Evolutionary conservation across 2,113 vertebrate genomes (phyloP).

Genomic region (Neodon shergylaensis): DNA sequence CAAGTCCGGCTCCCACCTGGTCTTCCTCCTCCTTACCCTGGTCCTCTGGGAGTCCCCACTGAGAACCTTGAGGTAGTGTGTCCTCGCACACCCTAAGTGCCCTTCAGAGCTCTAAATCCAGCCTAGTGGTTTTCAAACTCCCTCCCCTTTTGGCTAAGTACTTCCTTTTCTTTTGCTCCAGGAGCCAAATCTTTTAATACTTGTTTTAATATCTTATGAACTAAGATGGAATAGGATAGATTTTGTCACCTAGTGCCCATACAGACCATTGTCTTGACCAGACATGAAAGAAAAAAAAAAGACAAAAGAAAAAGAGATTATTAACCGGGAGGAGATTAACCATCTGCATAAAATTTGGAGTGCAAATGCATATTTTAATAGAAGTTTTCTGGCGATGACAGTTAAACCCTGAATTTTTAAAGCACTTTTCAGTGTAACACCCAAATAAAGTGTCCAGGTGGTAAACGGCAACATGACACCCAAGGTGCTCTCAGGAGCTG

Average conservation of each 20-base stretch:
- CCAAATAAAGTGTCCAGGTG: constrained; percentile 12
- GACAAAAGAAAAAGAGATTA: background rate
- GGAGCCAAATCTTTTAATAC: background rate
- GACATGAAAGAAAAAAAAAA: background rate
- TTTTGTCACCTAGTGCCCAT: background rate
- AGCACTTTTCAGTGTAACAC: constrained; percentile 34
- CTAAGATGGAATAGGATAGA: constrained; percentile 6
- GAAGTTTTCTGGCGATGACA: constrained; percentile 46
- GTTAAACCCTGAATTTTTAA: constrained; percentile 60
- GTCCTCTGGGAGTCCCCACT: background rate
- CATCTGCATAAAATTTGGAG: background rate
- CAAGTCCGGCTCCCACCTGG: too few species aligned
- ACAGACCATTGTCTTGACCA: background rate
- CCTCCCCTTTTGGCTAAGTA: background rate
- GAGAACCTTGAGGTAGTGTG: background rate
- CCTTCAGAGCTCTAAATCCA: background rate
- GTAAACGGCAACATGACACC: background rate
- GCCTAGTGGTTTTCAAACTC: background rate
- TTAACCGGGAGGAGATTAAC: background rate
- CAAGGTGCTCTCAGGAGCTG: background rate
- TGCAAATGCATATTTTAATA: constrained; percentile 58
- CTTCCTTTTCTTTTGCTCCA: background rate
- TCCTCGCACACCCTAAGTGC: background rate
- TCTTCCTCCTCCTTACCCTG: background rate
- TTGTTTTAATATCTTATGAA: constrained; percentile 22